phyloP scores from a whole-genome alignment of 1,140 invertebrate genomes.

The Leucophenga varia region DNA sequence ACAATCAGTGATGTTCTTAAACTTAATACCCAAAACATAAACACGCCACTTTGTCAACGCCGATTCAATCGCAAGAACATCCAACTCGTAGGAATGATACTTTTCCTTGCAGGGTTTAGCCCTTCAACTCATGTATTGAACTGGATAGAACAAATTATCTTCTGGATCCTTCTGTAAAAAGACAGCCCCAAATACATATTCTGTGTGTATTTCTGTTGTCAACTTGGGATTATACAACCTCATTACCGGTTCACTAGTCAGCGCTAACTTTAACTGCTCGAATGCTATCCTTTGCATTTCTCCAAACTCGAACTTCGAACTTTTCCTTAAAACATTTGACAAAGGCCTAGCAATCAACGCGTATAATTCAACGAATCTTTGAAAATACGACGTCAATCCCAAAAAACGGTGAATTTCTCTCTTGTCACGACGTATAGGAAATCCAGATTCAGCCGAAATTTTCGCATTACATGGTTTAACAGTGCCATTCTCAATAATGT shows the following conservation, averaged over 20 bases:
- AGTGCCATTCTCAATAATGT: conserved; percentile 8
- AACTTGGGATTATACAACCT: conserved; percentile 13
- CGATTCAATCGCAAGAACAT: conserved; percentile 30
- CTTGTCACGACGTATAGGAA: conserved; percentile 3
- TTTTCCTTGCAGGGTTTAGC: conserved; percentile 35
- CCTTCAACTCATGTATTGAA: conserved; percentile 35
- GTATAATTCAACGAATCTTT: background rate
- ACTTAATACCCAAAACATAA: conserved; percentile 54
- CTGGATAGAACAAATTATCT: conserved; percentile 31
- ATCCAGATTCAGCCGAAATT: conserved; percentile 1
- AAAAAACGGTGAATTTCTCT: conserved; percentile 4
- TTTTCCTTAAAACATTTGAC: background rate
- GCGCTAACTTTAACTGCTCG: conserved; percentile 17
- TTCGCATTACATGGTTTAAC: background rate
- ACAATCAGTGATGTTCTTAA: conserved; percentile 50
- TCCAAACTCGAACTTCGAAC: background rate
- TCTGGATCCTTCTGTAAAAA: conserved; percentile 27
- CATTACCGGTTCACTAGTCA: conserved; percentile 20
- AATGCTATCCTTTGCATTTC: conserved; percentile 11
- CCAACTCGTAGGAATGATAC: conserved; percentile 36
- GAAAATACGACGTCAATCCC: conserved; percentile 10
- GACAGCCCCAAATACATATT: conserved; percentile 38
- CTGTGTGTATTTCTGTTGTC: conserved; percentile 28
- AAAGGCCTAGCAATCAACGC: conserved; percentile 3
- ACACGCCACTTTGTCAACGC: conserved; percentile 32